Conservation (phyloP, 1,140 invertebrate genomes). For the Drosophila setifemur region DNA sequence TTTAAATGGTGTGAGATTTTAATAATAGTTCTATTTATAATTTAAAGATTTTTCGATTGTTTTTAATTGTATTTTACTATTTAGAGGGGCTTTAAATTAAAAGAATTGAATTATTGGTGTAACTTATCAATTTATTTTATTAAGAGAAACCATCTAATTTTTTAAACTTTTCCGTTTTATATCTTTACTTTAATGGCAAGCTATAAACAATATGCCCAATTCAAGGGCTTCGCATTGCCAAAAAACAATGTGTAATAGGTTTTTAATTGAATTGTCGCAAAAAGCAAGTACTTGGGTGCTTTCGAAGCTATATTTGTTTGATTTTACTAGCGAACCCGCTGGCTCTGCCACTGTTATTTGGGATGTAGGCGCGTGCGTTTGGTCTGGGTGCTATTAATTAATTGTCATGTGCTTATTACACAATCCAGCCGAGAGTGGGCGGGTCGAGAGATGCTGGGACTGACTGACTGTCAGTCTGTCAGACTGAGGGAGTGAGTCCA, state of each 20-base stretch:
- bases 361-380: slow-evolving; percentile 45
- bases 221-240: slow-evolving; percentile 13
- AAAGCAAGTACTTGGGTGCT: slow-evolving; percentile 34
- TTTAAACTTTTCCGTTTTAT: too few species aligned
- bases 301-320: slow-evolving; percentile 27
- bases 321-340: slow-evolving; percentile 20
- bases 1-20: too few species aligned
- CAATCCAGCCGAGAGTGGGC: slow-evolving; percentile 46
- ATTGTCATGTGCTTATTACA: slow-evolving; percentile 70
- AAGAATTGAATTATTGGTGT: too few species aligned
- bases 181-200: too few species aligned
- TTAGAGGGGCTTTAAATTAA: too few species aligned
- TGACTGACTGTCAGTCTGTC: too few species aligned
- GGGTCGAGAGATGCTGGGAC: slow-evolving; percentile 24
- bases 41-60: too few species aligned
- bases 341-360: background rate
- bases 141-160: too few species aligned
- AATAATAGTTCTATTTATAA: too few species aligned
- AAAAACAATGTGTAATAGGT: slow-evolving; percentile 51
- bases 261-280: slow-evolving; percentile 76
- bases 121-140: too few species aligned
- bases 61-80: too few species aligned
- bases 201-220: background rate
- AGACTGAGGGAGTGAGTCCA: too few species aligned
- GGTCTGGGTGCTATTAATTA: slow-evolving; percentile 60